Evolutionary conservation across 2,797 vertebrate species (phyloP), one percentile per base, ranked within the genome.

Genomic region (Crypturellus tataupa): DNA sequence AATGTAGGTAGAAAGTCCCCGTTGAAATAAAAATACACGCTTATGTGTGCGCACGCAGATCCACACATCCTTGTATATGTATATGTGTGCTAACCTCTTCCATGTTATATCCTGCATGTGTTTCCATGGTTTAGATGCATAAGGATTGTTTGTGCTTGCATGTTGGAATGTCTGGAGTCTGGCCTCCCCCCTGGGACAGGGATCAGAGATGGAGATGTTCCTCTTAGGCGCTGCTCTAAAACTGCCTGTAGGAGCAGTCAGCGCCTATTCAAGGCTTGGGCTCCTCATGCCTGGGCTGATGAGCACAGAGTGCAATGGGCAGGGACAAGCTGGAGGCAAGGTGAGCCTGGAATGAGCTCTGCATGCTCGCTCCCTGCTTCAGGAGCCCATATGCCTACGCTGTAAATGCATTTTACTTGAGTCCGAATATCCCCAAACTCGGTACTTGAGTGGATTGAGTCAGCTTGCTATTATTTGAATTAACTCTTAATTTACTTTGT

Each of bases 81-180:
- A n/a, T 67, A 40, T 77, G 37, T 23, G 73, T 55, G 73, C 77
- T 67, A 44, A 0, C 47, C 83, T 80, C 40, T 85, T 87, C 23
- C 25, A 37, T 62, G 42, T 85, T 68, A 35, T 65, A 19, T 62
- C 80, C 56, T 23, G 21, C 46, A 31, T 81, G 67, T 59, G 40
- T 33, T 84, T 70, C 10, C 15, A 21, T 73, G 37, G 9, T 55
- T 51, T 75, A 42, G 37, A 24, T 83, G 62, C 90, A 71, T 44
- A 47, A 89, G 65, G 87, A 76, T 79, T 56, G 29, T 40, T 77
- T 71, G n/a, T 71, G 49, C 46, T 83, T 90, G 37, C 75, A 23
- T 85, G 89, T 27, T 14, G 49, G 72, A 82, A 81, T 80, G n/a
- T n/a, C 29, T 69, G 71, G 83, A 81, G 49, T 59, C 93, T 80